Evolutionary conservation across 2,113 vertebrate genomes (phyloP).

Genomic region (Poicephalus gulielmi): DNA sequence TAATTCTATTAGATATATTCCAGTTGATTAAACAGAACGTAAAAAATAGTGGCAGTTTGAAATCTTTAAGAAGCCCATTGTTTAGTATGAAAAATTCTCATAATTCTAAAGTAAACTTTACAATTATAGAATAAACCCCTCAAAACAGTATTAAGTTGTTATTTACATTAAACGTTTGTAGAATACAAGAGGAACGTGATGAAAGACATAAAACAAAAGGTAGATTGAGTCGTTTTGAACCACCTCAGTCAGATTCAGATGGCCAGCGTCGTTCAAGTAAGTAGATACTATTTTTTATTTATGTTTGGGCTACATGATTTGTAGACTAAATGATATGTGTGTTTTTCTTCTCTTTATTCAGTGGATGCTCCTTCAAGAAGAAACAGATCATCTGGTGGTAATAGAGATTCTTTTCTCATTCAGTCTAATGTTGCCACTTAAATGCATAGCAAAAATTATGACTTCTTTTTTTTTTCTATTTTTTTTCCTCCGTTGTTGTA

Average conservation of each 20-base stretch:
- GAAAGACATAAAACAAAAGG: slow-evolving; percentile 97
- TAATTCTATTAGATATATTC: neutral
- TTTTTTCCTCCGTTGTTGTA: slow-evolving; percentile 62
- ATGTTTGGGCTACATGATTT: neutral
- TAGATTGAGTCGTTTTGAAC: slow-evolving; percentile 95
- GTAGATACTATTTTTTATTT: slow-evolving; percentile 55
- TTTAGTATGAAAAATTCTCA: neutral
- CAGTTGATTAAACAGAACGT: neutral
- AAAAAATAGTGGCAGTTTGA: neutral
- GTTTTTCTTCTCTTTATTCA: slow-evolving; percentile 73
- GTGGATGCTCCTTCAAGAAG: slow-evolving; percentile 96
- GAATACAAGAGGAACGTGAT: slow-evolving; percentile 97
- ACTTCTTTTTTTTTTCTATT: neutral
- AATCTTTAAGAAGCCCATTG: neutral
- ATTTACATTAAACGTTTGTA: slow-evolving; percentile 57
- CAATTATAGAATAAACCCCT: neutral
- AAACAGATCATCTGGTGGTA: slow-evolving; percentile 98
- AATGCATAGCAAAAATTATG: slow-evolving; percentile 54
- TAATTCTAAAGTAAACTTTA: neutral
- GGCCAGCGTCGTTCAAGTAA: slow-evolving; percentile 91
- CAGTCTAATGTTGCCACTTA: neutral
- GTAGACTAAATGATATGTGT: neutral
- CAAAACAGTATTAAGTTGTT: neutral
- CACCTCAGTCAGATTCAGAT: slow-evolving; percentile 86
- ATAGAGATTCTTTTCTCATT: slow-evolving; percentile 74